phyloP scores from a whole-genome alignment of 2,888 invertebrate species.

The Euphydryas editha region DNA sequence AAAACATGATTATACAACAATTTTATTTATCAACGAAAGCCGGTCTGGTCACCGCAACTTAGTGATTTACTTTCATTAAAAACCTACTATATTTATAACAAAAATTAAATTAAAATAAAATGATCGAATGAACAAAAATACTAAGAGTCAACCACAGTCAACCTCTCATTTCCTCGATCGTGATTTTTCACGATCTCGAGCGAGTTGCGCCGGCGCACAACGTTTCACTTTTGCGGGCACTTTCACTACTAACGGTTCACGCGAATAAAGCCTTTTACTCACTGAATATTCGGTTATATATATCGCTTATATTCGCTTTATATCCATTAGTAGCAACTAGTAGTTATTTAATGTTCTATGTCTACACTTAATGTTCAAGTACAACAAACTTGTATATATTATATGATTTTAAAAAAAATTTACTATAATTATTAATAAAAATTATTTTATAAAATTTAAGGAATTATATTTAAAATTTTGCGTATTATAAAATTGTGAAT shows the following conservation, averaged over 20 bases:
- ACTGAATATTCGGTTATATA: neutral
- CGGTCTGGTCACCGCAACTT: too few species aligned
- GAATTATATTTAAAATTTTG: too few species aligned
- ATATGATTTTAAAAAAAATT: too few species aligned
- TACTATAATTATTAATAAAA: too few species aligned
- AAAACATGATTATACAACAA: too few species aligned
- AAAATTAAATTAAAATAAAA: neutral
- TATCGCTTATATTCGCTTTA: neutral
- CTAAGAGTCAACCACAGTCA: slow-evolving; percentile 47
- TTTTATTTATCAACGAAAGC: too few species aligned
- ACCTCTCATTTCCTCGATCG: slow-evolving; percentile 54
- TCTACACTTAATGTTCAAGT: too few species aligned
- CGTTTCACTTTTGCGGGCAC: slow-evolving; percentile 81
- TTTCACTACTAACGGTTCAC: slow-evolving; percentile 79
- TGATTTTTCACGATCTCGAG: slow-evolving; percentile 27
- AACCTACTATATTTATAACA: neutral
- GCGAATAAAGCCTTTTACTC: slow-evolving; percentile 27
- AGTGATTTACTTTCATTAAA: neutral
- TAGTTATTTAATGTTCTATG: too few species aligned
- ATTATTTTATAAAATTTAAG: too few species aligned
- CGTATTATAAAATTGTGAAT: too few species aligned
- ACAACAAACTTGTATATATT: too few species aligned
- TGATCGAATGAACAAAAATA: slow-evolving; percentile 18
- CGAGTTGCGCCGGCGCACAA: slow-evolving; percentile 53
- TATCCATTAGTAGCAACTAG: neutral